A percentile compares a stretch with the other conserved stretches of the same genome.
phyloP scores from a whole-genome alignment of 2,113 vertebrate genomes.

The Xenus cinereus region DNA sequence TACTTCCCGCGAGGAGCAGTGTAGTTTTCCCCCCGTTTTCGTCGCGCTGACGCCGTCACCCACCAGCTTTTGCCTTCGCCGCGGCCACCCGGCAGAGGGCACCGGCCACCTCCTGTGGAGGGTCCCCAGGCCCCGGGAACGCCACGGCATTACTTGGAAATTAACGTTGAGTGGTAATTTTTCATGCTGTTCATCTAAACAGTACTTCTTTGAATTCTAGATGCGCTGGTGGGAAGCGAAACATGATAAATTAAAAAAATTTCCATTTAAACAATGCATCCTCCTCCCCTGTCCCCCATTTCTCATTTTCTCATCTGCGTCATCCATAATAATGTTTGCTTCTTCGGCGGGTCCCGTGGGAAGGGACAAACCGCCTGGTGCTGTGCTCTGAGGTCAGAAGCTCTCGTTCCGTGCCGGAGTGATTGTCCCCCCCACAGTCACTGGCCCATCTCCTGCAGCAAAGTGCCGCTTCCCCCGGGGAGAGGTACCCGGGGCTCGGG shows the following conservation, averaged over 20 bases:
- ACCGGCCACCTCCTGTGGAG: neutral
- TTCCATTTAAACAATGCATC: neutral
- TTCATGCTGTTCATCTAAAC: neutral
- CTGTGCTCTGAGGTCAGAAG: neutral
- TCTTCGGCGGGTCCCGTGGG: neutral
- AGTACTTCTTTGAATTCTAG: neutral
- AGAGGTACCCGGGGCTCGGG: fast-evolving
- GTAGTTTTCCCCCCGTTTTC: neutral
- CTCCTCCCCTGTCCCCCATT: neutral
- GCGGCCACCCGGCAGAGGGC: neutral
- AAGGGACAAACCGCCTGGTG: neutral
- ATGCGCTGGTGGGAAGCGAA: fast-evolving
- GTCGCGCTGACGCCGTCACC: fast-evolving
- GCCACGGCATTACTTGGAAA: neutral
- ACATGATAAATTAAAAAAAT: fast-evolving
- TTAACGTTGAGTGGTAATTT: neutral
- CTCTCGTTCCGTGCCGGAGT: neutral
- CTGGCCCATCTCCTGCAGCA: neutral
- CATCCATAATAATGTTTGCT: neutral
- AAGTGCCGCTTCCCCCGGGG: neutral
- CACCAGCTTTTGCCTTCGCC: neutral
- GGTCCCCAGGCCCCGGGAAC: neutral
- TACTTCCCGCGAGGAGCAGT: neutral
- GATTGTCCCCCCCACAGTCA: neutral
- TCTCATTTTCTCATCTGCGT: neutral